Conservation (phyloP, 2,113 vertebrate species). For the Fukomys damarensis region DNA sequence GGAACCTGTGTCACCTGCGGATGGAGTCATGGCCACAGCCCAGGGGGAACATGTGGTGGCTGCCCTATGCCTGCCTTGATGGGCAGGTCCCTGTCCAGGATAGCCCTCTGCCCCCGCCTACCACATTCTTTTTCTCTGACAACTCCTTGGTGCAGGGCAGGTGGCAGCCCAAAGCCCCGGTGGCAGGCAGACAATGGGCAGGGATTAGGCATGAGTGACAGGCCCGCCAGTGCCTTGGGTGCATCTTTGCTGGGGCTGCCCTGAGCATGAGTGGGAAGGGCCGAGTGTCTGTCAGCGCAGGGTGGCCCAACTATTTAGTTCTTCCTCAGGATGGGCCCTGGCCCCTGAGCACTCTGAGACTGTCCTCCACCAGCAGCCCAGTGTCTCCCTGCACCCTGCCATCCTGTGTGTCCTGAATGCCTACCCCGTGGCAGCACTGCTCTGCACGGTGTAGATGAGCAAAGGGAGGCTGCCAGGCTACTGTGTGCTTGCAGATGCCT, state of each 20-base stretch:
- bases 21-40: not conserved
- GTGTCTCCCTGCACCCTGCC: accelerated
- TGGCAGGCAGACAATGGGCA: constrained; percentile 74
- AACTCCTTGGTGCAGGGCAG: constrained; percentile 15
- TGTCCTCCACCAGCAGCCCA: not conserved
- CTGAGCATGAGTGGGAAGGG: not conserved
- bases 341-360: not conserved
- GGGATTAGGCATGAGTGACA: constrained; percentile 75
- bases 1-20: not conserved
- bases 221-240: constrained; percentile 39
- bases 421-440: not conserved
- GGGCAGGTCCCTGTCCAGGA: not conserved
- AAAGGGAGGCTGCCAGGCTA: not conserved
- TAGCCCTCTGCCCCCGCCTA: not conserved
- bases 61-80: not conserved
- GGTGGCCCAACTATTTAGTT: not conserved
- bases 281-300: not conserved
- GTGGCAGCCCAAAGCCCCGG: constrained; percentile 52
- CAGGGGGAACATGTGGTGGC: not conserved
- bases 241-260: constrained; percentile 15
- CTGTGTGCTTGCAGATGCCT: not conserved
- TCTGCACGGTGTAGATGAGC: not conserved
- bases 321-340: not conserved
- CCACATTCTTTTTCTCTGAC: constrained; percentile 71
- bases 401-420: not conserved